phyloP scores from a whole-genome alignment of 2,888 invertebrate species.

The Geophilus truncorum region DNA sequence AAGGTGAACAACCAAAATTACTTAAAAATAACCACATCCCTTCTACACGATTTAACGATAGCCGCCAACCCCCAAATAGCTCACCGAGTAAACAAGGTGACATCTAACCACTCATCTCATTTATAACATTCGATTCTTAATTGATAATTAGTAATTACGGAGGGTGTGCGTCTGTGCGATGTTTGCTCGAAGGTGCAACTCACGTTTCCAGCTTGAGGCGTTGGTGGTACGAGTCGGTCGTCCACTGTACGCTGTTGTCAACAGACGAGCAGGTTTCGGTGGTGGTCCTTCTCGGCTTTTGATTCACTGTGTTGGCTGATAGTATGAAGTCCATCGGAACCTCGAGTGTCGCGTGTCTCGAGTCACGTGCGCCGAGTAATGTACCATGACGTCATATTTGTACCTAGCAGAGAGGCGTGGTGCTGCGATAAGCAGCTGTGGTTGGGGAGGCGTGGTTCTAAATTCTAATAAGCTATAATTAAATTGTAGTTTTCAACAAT shows the following conservation, averaged over 20 bases:
- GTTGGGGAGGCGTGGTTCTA: background rate
- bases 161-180: background rate
- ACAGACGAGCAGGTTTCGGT: background rate
- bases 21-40: background rate
- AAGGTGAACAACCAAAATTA: background rate
- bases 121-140: background rate
- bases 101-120: no score
- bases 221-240: background rate
- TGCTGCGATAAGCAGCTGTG: background rate
- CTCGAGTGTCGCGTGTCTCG: background rate
- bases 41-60: no score
- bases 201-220: background rate
- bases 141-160: background rate
- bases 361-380: constrained; percentile 10
- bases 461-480: background rate
- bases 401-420: background rate
- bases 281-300: background rate
- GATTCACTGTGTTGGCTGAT: background rate
- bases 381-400: background rate
- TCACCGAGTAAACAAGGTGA: no score
- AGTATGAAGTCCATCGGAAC: background rate
- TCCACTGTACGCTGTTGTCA: background rate
- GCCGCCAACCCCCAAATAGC: no score
- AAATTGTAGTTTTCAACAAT: no score
- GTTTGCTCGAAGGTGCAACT: background rate